Evolutionary conservation across 2,888 invertebrate species (phyloP).

Genomic region (Brachypalpus laphriformis): DNA sequence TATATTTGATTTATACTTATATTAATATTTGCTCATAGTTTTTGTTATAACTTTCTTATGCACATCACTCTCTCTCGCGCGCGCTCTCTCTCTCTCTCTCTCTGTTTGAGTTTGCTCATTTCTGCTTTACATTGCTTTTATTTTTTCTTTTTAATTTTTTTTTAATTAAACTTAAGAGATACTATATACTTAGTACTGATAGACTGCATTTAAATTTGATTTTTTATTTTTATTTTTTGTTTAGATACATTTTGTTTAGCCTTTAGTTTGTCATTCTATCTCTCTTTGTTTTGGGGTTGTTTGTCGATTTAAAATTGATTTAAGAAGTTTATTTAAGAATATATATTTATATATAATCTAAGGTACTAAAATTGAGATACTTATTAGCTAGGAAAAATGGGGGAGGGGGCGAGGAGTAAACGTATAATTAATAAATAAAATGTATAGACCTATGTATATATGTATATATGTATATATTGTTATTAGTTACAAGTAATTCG

Average conservation of each 20-base stretch:
- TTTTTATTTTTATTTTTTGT: neutral
- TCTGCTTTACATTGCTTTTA: neutral
- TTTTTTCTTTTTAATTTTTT: neutral
- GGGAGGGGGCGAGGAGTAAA: slow-evolving; percentile 10
- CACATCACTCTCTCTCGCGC: too few relatives aligned
- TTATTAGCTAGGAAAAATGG: slow-evolving; percentile 54
- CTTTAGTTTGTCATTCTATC: neutral
- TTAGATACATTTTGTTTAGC: neutral
- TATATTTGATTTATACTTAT: slow-evolving; percentile 50
- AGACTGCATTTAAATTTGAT: neutral
- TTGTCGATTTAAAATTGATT: slow-evolving; percentile 18
- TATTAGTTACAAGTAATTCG: slow-evolving; percentile 18
- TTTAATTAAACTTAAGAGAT: neutral
- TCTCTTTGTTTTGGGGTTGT: slow-evolving; percentile 3
- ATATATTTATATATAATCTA: slow-evolving; percentile 44
- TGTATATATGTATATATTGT: slow-evolving; percentile 1
- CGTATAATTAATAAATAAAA: slow-evolving; percentile 30
- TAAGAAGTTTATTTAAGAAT: slow-evolving; percentile 16
- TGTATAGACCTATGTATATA: slow-evolving; percentile 8
- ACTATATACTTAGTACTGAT: neutral
- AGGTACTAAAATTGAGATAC: slow-evolving; percentile 63
- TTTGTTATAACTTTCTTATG: slow-evolving; percentile 18
- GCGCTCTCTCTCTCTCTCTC: too few relatives aligned
- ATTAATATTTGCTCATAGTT: slow-evolving; percentile 59
- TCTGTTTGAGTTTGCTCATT: neutral